phyloP scores from a whole-genome alignment of 1,140 invertebrate genomes.

The Latrodectus geometricus region DNA sequence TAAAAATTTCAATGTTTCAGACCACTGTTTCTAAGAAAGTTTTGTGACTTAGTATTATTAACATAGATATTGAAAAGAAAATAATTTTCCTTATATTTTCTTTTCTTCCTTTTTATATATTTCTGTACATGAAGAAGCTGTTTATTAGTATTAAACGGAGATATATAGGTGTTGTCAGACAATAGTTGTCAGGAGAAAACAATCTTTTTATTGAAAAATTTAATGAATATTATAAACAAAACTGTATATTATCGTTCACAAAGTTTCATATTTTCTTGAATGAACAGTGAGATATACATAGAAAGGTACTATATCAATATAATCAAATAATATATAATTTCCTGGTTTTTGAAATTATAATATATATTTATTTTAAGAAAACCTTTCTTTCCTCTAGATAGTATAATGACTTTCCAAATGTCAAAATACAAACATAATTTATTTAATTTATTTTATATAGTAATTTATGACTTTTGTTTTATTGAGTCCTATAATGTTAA shows the following conservation, averaged over 20 bases:
- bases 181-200: slow-evolving; percentile 46
- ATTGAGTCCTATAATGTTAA: slow-evolving; percentile 26
- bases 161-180: slow-evolving; percentile 32
- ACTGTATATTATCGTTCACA: slow-evolving; percentile 44
- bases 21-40: slow-evolving; percentile 52
- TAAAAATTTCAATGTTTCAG: slow-evolving; percentile 31
- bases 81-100: slow-evolving; percentile 46
- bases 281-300: slow-evolving; percentile 44
- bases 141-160: slow-evolving; percentile 46
- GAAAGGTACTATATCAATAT: slow-evolving; percentile 25
- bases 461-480: slow-evolving; percentile 25
- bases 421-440: slow-evolving; percentile 7
- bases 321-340: neutral
- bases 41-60: slow-evolving; percentile 58
- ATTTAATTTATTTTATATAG: slow-evolving; percentile 18
- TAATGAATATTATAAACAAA: slow-evolving; percentile 18
- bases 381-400: slow-evolving; percentile 15
- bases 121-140: slow-evolving; percentile 36
- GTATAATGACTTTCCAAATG: slow-evolving; percentile 33
- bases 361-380: neutral
- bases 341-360: neutral
- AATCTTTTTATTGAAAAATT: slow-evolving; percentile 43
- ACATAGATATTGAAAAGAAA: slow-evolving; percentile 48
- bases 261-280: slow-evolving; percentile 53
- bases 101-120: slow-evolving; percentile 55